These are phyloP conservation scores for Pandemis heparana DNA, from an alignment of 2,888 invertebrate species.

Conservation along the genomic window DNA sequence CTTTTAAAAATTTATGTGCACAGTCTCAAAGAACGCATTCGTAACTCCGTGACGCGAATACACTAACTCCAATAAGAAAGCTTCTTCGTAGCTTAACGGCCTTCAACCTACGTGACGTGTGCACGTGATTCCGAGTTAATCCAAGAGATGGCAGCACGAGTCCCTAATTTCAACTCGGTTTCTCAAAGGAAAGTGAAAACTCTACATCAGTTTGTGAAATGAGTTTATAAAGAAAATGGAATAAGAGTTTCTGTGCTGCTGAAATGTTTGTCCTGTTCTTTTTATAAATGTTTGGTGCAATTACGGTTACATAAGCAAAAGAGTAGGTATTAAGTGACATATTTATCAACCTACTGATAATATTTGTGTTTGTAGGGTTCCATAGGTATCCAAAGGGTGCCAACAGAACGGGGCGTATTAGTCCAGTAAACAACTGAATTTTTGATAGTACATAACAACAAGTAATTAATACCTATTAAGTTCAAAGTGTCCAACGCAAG, in stretches of 20 bases:
- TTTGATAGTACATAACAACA: too few relatives aligned
- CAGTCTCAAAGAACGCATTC: background rate
- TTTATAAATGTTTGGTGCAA: background rate
- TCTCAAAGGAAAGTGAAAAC: conserved; percentile 41
- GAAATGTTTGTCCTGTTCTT: background rate
- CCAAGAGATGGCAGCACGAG: conserved; percentile 45
- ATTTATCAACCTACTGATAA: background rate
- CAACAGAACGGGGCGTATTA: too few relatives aligned
- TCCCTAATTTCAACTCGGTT: conserved; percentile 17
- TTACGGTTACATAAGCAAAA: background rate
- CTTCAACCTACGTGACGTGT: conserved; percentile 31
- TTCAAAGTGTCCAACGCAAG: too few relatives aligned
- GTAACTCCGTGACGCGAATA: conserved; percentile 1
- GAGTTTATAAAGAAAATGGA: conserved; percentile 8
- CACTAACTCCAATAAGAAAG: conserved; percentile 26
- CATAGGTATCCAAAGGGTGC: too few relatives aligned
- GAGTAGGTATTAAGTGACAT: background rate
- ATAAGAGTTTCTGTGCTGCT: background rate
- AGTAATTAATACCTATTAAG: too few relatives aligned
- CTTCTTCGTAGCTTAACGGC: conserved; percentile 27
- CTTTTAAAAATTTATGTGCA: background rate
- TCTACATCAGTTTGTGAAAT: conserved; percentile 51
- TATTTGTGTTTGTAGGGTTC: too few relatives aligned
- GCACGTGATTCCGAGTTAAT: conserved; percentile 36
- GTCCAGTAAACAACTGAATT: too few relatives aligned